Conservation (phyloP, 1,140 invertebrate genomes). For the Bombus superbus region DNA sequence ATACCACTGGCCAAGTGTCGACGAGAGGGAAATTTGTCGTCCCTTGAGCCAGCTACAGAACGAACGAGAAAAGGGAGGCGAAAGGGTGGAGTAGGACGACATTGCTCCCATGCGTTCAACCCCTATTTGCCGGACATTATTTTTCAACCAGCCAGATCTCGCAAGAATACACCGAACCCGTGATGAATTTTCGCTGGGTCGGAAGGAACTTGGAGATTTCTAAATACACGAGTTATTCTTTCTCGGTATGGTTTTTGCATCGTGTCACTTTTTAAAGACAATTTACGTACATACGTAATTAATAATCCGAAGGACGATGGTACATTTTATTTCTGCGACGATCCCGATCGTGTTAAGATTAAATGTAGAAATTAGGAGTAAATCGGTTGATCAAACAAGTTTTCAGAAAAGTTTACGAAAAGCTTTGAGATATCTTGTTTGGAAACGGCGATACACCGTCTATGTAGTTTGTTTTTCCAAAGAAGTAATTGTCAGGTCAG, state of each 20-base stretch:
- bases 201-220: neutral
- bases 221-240: no score
- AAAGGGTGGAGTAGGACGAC: neutral
- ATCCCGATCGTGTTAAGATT: no score
- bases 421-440: neutral
- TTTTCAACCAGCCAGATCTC: neutral
- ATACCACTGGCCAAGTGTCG: constrained; percentile 22
- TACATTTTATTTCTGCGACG: no score
- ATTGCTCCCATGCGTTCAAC: neutral
- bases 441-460: neutral
- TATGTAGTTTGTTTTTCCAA: neutral
- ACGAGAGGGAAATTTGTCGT: constrained; percentile 40
- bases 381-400: neutral
- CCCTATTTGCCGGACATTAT: constrained; percentile 18
- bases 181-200: neutral
- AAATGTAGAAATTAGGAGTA: no score
- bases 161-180: neutral
- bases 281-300: no score
- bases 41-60: neutral
- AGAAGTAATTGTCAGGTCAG: neutral
- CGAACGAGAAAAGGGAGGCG: neutral
- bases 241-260: no score
- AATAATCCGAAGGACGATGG: no score
- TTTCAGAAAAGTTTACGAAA: neutral
- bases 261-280: no score